Evolutionary conservation across 2,888 invertebrate genomes (phyloP).

Genomic region (Buathra laborator): DNA sequence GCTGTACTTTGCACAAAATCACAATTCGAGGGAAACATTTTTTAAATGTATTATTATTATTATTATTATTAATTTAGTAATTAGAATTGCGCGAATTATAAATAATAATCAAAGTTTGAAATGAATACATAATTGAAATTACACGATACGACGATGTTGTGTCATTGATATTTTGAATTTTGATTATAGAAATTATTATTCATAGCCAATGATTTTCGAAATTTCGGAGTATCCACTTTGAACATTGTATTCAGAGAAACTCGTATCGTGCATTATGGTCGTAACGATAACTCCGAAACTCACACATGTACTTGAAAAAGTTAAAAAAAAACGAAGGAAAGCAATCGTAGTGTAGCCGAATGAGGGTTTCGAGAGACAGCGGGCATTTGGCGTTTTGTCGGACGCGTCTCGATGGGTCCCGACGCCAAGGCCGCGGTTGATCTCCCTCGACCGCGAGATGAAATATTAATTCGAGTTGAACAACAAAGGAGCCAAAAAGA

Average conservation of each 20-base stretch:
- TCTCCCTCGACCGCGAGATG: conserved; percentile 60
- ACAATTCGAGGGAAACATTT: too few relatives aligned
- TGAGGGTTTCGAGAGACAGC: conserved; percentile 15
- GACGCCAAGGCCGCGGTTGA: conserved; percentile 67
- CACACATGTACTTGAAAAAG: not conserved
- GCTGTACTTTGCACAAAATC: not conserved
- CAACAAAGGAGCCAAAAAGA: conserved; percentile 52
- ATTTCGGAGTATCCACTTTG: not conserved
- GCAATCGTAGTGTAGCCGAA: not conserved
- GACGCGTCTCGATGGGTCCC: conserved; percentile 55
- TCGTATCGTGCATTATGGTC: not conserved
- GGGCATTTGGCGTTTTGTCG: conserved; percentile 39
- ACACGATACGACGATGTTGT: too few relatives aligned
- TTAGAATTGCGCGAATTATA: too few relatives aligned
- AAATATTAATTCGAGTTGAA: conserved; percentile 67
- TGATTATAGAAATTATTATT: not conserved
- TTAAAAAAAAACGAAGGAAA: not conserved
- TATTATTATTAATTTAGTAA: too few relatives aligned
- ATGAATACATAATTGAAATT: too few relatives aligned
- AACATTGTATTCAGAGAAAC: not conserved
- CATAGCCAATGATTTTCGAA: too few relatives aligned
- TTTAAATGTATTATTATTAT: too few relatives aligned
- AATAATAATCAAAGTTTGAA: too few relatives aligned
- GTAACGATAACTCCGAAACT: not conserved
- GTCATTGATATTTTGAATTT: too few relatives aligned